Base-by-base conservation (phyloP, 2,888 invertebrate genomes). In the Gibbula magus region DNA sequence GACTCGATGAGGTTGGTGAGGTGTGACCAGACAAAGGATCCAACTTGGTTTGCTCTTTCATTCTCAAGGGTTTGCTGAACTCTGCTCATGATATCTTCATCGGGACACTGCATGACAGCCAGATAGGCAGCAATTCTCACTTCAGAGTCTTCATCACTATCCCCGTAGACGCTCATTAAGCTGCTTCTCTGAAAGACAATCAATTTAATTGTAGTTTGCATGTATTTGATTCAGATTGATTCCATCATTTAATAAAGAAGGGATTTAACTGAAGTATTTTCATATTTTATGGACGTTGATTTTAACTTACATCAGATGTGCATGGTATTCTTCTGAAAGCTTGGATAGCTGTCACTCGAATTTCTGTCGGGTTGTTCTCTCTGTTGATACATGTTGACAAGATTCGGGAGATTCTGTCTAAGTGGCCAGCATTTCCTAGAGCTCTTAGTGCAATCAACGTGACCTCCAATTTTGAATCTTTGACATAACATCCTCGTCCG, bases 21-120 rank as follows among this genome's bases (percentile, higher is more conserved):
- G 93, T 98, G 98, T 77, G 97, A 97, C 97, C 98, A 98, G 3
- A 99, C 96, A 93, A 97, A 99, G 5, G 98, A 97, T 16, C 97
- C 97, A 45, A 98, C 97, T 95, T 98, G 98, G 78, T 90, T 90
- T 20, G 86, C 85, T 81, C 88, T 84, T 78, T 91, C 91, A 4
- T 79, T 81, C 32, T 85, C 82, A 54, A 90, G 86, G 1, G 85
- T 81, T 7, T 85, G 79, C 89, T 96, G 95, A 75, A 98, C 95
- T 78, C 95, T 95, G 79, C 95, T 94, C 0, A 98, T 94, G 0
- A 96, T 95, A 70, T 95, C 94, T 85, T 96, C 95, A 86, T 96
- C 95, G 0, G 98, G 97, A 91, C 98, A 99, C 78, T 95, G 95
- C 97, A 98, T 98, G 4, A 97, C 94, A 93, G 97, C 96, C 61